These are phyloP conservation scores for Laticauda laticaudata DNA, from an alignment of 2,113 vertebrate species.

Conservation along the genomic window DNA sequence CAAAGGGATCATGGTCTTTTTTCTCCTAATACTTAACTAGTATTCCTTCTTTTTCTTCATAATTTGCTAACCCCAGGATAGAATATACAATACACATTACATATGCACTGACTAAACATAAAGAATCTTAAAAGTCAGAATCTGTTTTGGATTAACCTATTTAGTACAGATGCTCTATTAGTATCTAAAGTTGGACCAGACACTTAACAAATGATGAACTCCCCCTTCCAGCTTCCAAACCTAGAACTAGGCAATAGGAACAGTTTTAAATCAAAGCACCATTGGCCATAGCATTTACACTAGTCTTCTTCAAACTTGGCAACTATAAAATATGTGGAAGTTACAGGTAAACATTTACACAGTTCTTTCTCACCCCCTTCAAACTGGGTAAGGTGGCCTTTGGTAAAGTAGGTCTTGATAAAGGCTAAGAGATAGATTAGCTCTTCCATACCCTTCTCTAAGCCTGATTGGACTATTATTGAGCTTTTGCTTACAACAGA, in stretches of 20 bases:
- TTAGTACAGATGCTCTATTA: not conserved
- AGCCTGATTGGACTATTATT: not conserved
- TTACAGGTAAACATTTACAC: not conserved
- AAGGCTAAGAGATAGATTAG: not conserved
- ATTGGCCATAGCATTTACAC: not conserved
- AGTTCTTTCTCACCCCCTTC: not conserved
- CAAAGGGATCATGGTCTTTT: not conserved
- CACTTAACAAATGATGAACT: not conserved
- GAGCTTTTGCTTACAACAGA: not conserved
- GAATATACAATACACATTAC: not conserved
- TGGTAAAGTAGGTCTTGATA: not conserved
- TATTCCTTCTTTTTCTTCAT: not conserved
- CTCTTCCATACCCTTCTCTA: not conserved
- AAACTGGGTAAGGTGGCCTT: not conserved
- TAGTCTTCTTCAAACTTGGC: not conserved
- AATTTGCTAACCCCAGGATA: not conserved
- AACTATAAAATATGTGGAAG: not conserved
- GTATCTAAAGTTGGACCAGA: not conserved
- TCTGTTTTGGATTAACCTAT: not conserved
- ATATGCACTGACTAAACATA: not conserved
- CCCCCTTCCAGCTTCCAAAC: not conserved
- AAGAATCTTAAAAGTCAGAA: not conserved
- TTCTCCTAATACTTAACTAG: not conserved
- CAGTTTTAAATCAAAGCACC: not conserved
- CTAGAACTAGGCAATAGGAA: not conserved